Percentiles rank a stretch among this genome's conserved stretches.
Evolutionary conservation across 2,113 vertebrate species (phyloP).

Genomic region (Willisornis vidua): DNA sequence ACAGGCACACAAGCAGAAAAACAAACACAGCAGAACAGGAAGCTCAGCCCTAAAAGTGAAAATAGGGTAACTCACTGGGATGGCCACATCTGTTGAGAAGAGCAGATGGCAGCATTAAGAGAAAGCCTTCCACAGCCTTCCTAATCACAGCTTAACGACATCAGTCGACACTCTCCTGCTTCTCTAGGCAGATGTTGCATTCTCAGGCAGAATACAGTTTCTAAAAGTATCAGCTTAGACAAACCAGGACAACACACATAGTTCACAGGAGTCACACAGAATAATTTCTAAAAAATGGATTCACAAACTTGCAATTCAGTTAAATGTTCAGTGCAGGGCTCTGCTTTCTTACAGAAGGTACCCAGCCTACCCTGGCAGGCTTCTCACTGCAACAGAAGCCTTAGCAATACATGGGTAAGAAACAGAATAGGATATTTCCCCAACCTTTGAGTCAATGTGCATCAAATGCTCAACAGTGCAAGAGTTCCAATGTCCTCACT

Average conservation of each 20-base stretch:
- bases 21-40: accelerated
- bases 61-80: neutral
- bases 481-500: neutral
- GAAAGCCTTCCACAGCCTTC: constrained; percentile 6
- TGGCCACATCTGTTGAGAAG: neutral
- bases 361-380: neutral
- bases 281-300: neutral
- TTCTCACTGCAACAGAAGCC: neutral
- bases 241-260: neutral
- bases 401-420: accelerated
- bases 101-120: constrained; percentile 50
- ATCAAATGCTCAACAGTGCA: neutral
- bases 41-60: neutral
- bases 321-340: neutral
- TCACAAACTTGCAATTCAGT: neutral
- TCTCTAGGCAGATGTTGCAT: constrained; percentile 19
- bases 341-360: neutral
- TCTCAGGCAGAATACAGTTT: neutral
- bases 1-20: neutral
- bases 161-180: neutral
- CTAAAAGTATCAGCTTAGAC: neutral
- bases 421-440: neutral
- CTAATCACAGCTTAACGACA: constrained; percentile 35
- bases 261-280: neutral
- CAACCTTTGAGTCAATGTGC: neutral